These are phyloP conservation scores for Epizoanthus ramosus DNA, from an alignment of 92 coral and sea anemone species.

Conservation along the genomic window DNA sequence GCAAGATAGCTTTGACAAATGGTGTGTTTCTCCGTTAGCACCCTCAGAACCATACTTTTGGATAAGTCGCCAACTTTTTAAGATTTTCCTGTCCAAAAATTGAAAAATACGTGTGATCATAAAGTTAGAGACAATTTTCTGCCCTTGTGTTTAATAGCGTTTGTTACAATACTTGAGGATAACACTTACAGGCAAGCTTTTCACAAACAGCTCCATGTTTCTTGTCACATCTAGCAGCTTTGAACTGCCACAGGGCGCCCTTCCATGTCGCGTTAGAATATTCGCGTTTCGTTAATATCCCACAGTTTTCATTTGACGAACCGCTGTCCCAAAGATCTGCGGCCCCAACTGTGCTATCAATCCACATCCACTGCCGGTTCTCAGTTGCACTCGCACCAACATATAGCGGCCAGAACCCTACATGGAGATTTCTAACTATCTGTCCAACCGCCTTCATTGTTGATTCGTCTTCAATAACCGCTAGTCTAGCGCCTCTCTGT, in stretches of 20 bases:
- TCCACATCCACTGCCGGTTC: slow-evolving; percentile 39
- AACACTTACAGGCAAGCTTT: slow-evolving; percentile 24
- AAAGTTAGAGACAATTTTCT: too few species aligned
- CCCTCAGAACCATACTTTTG: too few species aligned
- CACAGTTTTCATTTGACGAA: background rate
- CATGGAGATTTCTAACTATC: background rate
- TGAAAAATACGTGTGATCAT: too few species aligned
- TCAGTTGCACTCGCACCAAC: slow-evolving; percentile 32
- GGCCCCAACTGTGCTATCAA: slow-evolving; percentile 8
- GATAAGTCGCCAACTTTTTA: too few species aligned
- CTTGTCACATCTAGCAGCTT: background rate
- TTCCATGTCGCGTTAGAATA: slow-evolving; percentile 19
- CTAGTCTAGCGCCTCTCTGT: slow-evolving; percentile 20
- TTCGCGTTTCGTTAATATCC: slow-evolving; percentile 3
- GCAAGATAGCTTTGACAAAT: too few species aligned
- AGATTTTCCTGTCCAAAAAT: too few species aligned
- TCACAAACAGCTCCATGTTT: slow-evolving; percentile 1
- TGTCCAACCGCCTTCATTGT: slow-evolving; percentile 11
- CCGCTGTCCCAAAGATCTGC: background rate
- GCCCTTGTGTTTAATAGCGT: too few species aligned
- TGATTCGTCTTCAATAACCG: background rate
- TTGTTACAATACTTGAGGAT: too few species aligned
- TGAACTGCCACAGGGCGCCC: slow-evolving; percentile 5
- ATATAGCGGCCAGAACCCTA: background rate
- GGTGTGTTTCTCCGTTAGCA: too few species aligned